These are phyloP conservation scores for Herpailurus yagouaroundi DNA, from an alignment of 2,113 vertebrate species.

Conservation along the genomic window DNA sequence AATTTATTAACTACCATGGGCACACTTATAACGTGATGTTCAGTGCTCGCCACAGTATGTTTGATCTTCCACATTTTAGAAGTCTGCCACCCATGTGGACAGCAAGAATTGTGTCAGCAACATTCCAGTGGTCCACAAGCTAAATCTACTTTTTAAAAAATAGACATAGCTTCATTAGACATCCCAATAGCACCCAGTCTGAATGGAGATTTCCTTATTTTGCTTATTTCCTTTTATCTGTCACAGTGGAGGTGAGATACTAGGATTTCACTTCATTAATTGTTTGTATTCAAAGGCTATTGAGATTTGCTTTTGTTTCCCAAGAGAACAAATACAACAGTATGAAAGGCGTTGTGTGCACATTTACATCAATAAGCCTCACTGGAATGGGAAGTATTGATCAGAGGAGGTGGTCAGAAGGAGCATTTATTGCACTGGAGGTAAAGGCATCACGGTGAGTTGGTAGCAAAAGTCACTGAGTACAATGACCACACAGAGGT, in stretches of 20 bases:
- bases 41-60: not conserved
- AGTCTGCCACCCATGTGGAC: not conserved
- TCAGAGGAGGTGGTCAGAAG: not conserved
- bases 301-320: not conserved
- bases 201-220: not conserved
- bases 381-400: not conserved
- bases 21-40: not conserved
- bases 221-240: not conserved
- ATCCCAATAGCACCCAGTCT: not conserved
- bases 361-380: not conserved
- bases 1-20: constrained; percentile 24
- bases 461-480: not conserved
- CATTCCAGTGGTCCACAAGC: not conserved
- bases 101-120: not conserved
- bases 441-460: not conserved
- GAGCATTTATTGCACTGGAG: not conserved
- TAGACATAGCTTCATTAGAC: not conserved
- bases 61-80: constrained; percentile 8
- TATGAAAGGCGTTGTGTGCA: not conserved
- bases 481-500: not conserved
- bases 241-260: not conserved
- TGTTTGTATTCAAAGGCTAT: not conserved
- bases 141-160: not conserved
- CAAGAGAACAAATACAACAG: not conserved
- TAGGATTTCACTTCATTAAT: not conserved